phyloP scores from a whole-genome alignment of 2,888 invertebrate species.

The Gastrophysa polygoni region DNA sequence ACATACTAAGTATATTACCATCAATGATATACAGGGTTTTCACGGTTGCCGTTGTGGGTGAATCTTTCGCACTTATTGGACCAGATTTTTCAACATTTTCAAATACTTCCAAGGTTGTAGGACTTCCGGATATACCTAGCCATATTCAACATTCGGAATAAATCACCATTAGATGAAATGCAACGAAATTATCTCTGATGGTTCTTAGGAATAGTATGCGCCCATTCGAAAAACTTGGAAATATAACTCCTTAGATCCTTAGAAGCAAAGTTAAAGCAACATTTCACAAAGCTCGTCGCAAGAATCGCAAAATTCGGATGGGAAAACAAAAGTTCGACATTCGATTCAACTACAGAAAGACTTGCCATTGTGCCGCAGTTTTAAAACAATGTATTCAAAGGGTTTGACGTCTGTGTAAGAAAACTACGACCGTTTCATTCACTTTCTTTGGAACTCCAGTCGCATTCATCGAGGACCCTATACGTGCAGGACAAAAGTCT shows the following conservation, averaged over 20 bases:
- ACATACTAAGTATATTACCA: too few species aligned
- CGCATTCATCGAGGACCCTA: slow-evolving; percentile 49
- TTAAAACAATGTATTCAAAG: slow-evolving; percentile 52
- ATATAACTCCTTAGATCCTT: not conserved
- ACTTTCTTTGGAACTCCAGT: slow-evolving; percentile 48
- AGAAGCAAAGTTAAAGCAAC: not conserved
- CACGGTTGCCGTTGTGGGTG: too few species aligned
- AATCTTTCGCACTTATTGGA: too few species aligned
- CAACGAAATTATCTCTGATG: not conserved
- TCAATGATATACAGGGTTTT: too few species aligned
- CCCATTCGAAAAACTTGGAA: not conserved
- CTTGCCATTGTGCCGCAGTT: slow-evolving; percentile 48
- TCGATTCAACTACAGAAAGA: slow-evolving; percentile 45
- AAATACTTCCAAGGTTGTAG: too few species aligned
- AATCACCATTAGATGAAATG: not conserved
- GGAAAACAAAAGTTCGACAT: slow-evolving; percentile 37
- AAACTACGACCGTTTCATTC: slow-evolving; percentile 51
- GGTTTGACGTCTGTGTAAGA: slow-evolving; percentile 46
- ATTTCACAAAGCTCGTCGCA: not conserved
- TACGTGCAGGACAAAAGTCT: slow-evolving; percentile 51
- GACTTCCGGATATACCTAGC: too few species aligned
- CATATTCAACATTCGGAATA: too few species aligned
- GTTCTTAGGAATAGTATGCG: not conserved
- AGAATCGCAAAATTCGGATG: not conserved
- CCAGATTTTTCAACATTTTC: too few species aligned